phyloP scores from a whole-genome alignment of 2,888 invertebrate genomes.

The Drosophila putrida region DNA sequence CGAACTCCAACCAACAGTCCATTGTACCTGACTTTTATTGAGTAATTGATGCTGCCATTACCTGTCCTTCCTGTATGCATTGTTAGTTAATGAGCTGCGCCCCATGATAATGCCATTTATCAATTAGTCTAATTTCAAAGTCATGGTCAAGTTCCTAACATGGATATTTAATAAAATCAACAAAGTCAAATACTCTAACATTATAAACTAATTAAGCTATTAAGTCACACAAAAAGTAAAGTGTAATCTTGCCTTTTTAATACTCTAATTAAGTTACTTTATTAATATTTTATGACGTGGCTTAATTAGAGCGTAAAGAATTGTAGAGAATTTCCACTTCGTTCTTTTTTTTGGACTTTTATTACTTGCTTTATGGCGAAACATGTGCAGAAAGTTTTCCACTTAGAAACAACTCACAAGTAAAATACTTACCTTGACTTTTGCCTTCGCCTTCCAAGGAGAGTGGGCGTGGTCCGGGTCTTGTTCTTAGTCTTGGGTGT shows the following conservation, averaged over 20 bases:
- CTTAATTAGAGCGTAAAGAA: background rate
- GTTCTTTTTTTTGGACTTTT: constrained; percentile 14
- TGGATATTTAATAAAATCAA: background rate
- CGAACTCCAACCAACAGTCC: constrained; percentile 1
- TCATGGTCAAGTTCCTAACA: background rate
- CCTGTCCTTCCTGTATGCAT: constrained; percentile 1
- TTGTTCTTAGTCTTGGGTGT: background rate
- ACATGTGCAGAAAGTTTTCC: constrained; percentile 72
- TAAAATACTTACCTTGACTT: constrained; percentile 75
- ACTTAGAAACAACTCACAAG: constrained; percentile 70
- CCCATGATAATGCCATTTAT: constrained; percentile 26
- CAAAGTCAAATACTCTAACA: background rate
- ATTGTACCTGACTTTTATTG: constrained; percentile 51
- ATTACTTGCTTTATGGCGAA: constrained; percentile 56
- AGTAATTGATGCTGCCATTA: constrained; percentile 63
- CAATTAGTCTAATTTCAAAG: constrained; percentile 52
- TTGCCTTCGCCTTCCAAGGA: constrained; percentile 45
- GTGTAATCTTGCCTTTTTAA: background rate
- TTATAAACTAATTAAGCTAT: background rate
- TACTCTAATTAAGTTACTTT: background rate
- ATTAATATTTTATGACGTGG: too few relatives aligned
- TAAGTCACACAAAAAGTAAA: background rate
- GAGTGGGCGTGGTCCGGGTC: constrained; percentile 8
- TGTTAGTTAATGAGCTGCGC: constrained; percentile 23
- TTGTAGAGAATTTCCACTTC: background rate